Evolutionary conservation across 2,797 vertebrate species (phyloP).

Genomic region (Pangasius sanitwongsei): DNA sequence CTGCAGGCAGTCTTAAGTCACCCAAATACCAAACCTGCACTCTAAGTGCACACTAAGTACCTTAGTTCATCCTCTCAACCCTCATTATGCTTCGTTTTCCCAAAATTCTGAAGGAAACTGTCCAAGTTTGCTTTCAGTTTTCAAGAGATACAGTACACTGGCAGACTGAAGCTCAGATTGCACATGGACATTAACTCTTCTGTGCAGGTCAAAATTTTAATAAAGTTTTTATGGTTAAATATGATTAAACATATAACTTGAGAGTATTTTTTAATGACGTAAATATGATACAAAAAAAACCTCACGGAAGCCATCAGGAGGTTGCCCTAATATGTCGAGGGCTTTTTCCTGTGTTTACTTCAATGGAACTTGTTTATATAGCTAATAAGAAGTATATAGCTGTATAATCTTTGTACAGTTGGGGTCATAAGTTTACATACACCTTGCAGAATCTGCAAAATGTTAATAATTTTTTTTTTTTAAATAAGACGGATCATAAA

Average conservation of each 20-base stretch:
- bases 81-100: not conserved
- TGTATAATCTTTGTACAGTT: no score
- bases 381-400: no score
- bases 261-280: not conserved
- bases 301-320: not conserved
- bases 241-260: not conserved
- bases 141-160: not conserved
- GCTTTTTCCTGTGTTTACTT: not conserved
- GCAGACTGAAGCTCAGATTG: not conserved
- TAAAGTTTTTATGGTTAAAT: not conserved
- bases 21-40: not conserved
- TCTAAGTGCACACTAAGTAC: not conserved
- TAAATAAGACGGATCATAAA: no score
- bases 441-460: no score
- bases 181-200: not conserved
- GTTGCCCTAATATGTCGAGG: not conserved
- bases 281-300: not conserved
- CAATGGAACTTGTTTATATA: not conserved
- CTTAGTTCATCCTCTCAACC: not conserved
- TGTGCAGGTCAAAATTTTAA: not conserved
- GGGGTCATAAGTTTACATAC: no score
- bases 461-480: no score
- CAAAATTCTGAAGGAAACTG: not conserved
- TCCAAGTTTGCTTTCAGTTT: not conserved
- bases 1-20: conserved; percentile 6